Conservation (phyloP, 2,888 invertebrate genomes). For the Macrosiphum euphorbiae region DNA sequence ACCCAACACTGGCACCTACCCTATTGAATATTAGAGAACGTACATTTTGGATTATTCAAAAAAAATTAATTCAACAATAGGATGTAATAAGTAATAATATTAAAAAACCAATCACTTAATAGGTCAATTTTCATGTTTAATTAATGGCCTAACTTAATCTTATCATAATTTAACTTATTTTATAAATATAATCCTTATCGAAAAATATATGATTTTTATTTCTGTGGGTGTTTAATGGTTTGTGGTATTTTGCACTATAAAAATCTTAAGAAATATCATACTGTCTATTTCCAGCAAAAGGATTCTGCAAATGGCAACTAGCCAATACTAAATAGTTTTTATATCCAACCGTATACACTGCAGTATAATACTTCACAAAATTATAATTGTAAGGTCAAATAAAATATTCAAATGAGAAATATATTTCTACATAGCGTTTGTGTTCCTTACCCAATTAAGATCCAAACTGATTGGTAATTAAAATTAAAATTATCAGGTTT, state of each 20-base stretch:
- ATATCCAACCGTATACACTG: not conserved
- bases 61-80: not conserved
- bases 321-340: constrained; percentile 27
- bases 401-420: not conserved
- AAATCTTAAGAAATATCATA: constrained; percentile 43
- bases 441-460: not conserved
- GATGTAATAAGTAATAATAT: not conserved
- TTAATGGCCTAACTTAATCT: not conserved
- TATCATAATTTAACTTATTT: not conserved
- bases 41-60: not conserved
- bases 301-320: constrained; percentile 42
- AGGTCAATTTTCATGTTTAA: not conserved
- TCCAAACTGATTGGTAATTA: not conserved
- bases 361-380: not conserved
- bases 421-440: not conserved
- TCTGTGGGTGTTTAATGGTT: not conserved
- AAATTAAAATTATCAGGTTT: not conserved
- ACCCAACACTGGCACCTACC: too few relatives aligned
- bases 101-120: not conserved
- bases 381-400: not conserved
- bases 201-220: not conserved
- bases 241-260: constrained; percentile 50
- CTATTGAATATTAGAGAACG: not conserved
- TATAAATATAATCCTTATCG: not conserved
- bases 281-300: constrained; percentile 56